phyloP scores from a whole-genome alignment of 2,888 invertebrate species.

The Drosophila testacea region DNA sequence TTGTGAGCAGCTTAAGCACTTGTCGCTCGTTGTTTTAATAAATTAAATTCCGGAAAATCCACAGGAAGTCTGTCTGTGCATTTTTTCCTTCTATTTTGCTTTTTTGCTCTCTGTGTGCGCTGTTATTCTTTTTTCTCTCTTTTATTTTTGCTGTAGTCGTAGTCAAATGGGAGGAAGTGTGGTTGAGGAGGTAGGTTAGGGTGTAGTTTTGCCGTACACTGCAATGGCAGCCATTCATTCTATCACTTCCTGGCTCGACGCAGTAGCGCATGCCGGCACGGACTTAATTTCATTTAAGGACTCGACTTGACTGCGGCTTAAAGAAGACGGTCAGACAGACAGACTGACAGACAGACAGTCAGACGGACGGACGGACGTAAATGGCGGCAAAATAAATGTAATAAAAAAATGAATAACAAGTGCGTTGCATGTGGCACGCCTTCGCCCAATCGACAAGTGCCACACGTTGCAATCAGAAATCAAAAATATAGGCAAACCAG shows the following conservation, averaged over 20 bases:
- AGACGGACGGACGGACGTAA: constrained; percentile 17
- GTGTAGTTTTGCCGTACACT: constrained; percentile 25
- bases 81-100: constrained; percentile 27
- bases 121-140: constrained; percentile 36
- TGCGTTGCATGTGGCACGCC: constrained; percentile 12
- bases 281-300: constrained; percentile 80
- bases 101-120: constrained; percentile 8
- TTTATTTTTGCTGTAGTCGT: constrained; percentile 7
- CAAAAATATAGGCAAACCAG: constrained; percentile 46
- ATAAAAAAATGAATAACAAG: constrained; percentile 20
- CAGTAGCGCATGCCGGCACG: constrained; percentile 76
- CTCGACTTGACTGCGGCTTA: constrained; percentile 48
- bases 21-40: constrained; percentile 82
- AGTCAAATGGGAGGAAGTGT: constrained; percentile 7
- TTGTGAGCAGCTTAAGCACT: constrained; percentile 42
- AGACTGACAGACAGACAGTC: neutral
- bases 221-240: constrained; percentile 77
- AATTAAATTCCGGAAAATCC: constrained; percentile 85
- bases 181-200: neutral
- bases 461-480: constrained; percentile 22
- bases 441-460: constrained; percentile 20
- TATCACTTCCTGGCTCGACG: constrained; percentile 74
- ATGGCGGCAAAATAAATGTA: constrained; percentile 44
- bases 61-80: constrained; percentile 84
- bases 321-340: constrained; percentile 11